phyloP scores from a whole-genome alignment of 2,797 vertebrate species.

The Ptychobarbus kaznakovi region DNA sequence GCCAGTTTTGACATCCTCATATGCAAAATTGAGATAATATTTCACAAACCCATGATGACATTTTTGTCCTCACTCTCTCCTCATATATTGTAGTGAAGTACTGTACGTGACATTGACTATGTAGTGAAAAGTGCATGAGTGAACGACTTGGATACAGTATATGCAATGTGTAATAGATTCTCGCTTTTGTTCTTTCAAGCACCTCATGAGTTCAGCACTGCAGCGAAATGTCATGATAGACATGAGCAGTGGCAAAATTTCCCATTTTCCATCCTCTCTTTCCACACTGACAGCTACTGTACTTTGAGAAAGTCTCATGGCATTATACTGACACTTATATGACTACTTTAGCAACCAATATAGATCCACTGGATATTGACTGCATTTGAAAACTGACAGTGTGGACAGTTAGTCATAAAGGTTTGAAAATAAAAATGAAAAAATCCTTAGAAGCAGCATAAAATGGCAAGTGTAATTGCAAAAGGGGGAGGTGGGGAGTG shows the following conservation, averaged over 20 bases:
- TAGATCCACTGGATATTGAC: background rate
- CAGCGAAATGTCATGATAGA: slow-evolving; percentile 19
- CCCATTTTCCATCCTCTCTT: background rate
- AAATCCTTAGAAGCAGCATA: background rate
- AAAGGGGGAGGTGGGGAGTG: background rate
- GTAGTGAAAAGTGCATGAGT: slow-evolving; percentile 1
- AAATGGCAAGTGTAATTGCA: background rate
- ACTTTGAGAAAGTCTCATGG: slow-evolving; percentile 13
- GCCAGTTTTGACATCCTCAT: background rate
- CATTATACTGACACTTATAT: background rate
- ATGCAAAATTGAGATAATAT: background rate
- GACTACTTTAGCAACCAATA: slow-evolving; percentile 1
- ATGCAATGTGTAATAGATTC: slow-evolving; percentile 20
- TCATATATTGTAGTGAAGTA: background rate
- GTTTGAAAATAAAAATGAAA: background rate
- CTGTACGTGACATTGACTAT: slow-evolving; percentile 5
- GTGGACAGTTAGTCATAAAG: background rate
- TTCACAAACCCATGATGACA: background rate
- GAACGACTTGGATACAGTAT: background rate
- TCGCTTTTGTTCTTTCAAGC: background rate
- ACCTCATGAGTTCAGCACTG: slow-evolving; percentile 23
- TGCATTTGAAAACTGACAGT: slow-evolving; percentile 12
- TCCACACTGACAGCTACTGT: slow-evolving; percentile 18
- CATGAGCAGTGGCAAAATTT: slow-evolving; percentile 22
- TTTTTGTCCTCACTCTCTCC: background rate